A percentile compares a stretch with the other conserved stretches of the same genome.
Evolutionary conservation across 2,888 invertebrate species (phyloP).

Genomic region (Toxonevra muliebris): DNA sequence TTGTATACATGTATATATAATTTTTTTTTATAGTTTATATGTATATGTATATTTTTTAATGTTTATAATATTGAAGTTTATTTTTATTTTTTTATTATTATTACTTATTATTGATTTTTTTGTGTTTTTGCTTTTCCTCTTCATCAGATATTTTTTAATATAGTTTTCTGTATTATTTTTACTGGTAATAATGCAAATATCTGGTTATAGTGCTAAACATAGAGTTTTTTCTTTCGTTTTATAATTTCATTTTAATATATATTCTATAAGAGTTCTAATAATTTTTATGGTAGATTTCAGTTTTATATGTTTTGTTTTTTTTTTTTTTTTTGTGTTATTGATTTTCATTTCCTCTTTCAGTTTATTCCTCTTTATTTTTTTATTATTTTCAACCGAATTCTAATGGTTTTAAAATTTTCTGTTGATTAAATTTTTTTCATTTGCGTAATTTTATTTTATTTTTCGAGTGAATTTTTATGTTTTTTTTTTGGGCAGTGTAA

Average conservation of each 20-base stretch:
- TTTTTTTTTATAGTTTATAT: conserved; percentile 19
- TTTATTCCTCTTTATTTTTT: conserved; percentile 31
- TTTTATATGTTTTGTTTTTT: conserved; percentile 19
- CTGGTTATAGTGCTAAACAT: conserved; percentile 27
- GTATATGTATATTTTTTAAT: conserved; percentile 7
- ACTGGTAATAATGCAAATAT: conserved; percentile 27
- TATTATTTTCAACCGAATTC: conserved; percentile 11
- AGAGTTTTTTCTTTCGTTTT: conserved; percentile 20
- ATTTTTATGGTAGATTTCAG: conserved; percentile 8
- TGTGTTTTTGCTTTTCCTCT: conserved; percentile 7
- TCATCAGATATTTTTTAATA: conserved; percentile 11
- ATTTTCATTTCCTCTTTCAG: conserved; percentile 26
- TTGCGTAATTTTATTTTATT: conserved; percentile 15
- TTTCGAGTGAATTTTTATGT: conserved; percentile 10
- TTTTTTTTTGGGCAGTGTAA: conserved; percentile 28
- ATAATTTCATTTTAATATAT: conserved; percentile 16
- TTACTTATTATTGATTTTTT: background rate
- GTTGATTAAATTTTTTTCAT: conserved; percentile 2
- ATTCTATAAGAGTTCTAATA: conserved; percentile 4
- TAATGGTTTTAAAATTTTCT: too few relatives aligned
- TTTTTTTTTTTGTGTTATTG: conserved; percentile 28
- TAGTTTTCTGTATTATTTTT: conserved; percentile 21
- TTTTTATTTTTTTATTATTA: conserved; percentile 10
- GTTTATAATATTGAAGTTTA: conserved; percentile 35
- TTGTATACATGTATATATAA: conserved; percentile 37